A percentile compares a stretch with the other conserved stretches of the same genome.
phyloP scores from a whole-genome alignment of 2,797 vertebrate genomes.

The Leucoraja ocellata region DNA sequence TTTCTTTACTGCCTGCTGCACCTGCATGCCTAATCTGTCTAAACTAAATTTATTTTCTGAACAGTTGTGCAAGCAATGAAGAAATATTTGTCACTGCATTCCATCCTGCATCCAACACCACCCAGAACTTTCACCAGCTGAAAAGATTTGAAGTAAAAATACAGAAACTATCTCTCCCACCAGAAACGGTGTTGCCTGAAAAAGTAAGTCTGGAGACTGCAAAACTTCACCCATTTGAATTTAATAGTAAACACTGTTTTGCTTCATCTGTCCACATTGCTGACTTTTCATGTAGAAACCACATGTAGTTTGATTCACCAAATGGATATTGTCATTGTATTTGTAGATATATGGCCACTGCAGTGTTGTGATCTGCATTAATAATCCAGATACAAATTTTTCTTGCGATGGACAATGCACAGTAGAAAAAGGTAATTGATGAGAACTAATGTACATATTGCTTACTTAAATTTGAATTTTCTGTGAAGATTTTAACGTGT shows the following conservation, averaged over 20 bases:
- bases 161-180: conserved; percentile 56
- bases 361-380: conserved; percentile 52
- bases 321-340: background rate
- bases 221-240: too few species aligned
- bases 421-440: background rate
- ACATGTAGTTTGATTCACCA: background rate
- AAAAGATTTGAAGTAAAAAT: conserved; percentile 60
- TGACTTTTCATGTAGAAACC: too few species aligned
- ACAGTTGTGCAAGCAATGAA: conserved; percentile 56
- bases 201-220: conserved; percentile 46
- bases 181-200: conserved; percentile 43
- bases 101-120: conserved; percentile 46
- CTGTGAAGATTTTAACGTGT: background rate
- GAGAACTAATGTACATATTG: background rate
- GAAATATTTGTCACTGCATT: conserved; percentile 58
- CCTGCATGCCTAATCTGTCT: background rate
- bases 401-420: background rate
- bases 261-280: too few species aligned
- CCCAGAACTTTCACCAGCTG: conserved; percentile 51
- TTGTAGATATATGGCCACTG: conserved; percentile 62
- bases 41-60: background rate
- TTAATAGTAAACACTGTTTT: too few species aligned
- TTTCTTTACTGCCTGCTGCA: too few species aligned
- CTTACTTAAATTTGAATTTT: background rate
- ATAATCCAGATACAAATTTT: background rate